These are phyloP conservation scores for Natrix natrix DNA, from an alignment of 2,797 vertebrate genomes.

Conservation along the genomic window DNA sequence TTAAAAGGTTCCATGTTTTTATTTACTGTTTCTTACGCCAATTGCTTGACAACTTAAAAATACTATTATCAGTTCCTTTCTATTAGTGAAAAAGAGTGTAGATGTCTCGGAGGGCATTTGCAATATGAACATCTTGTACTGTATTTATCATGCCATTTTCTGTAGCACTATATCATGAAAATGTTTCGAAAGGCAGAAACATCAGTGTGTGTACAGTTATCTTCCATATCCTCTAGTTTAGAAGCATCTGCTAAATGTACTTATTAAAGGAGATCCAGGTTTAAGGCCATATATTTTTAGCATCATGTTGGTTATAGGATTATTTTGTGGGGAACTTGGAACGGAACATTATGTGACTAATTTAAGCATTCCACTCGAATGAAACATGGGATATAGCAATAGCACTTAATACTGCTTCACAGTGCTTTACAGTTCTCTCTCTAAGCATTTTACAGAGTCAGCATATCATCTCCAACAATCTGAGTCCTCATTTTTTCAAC, in stretches of 20 bases:
- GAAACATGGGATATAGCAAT: not conserved
- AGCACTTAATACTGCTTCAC: not conserved
- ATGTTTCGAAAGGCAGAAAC: conserved; percentile 19
- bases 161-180: conserved; percentile 26
- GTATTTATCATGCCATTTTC: conserved; percentile 13
- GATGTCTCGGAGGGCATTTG: conserved; percentile 10
- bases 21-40: conserved; percentile 23
- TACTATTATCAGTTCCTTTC: not conserved
- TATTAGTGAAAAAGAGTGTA: conserved; percentile 9
- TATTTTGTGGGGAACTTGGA: not conserved
- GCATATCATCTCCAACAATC: not conserved
- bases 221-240: not conserved
- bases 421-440: not conserved
- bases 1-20: conserved; percentile 1
- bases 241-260: conserved; percentile 16
- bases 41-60: conserved; percentile 8
- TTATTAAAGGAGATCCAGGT: not conserved
- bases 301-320: not conserved
- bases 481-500: not conserved
- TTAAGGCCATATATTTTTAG: not conserved
- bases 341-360: not conserved
- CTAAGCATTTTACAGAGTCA: not conserved
- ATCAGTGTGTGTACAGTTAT: not conserved
- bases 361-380: not conserved
- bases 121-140: conserved; percentile 13